Evolutionary conservation across 2,888 invertebrate genomes (phyloP).

Genomic region (Cephus sareptanus): DNA sequence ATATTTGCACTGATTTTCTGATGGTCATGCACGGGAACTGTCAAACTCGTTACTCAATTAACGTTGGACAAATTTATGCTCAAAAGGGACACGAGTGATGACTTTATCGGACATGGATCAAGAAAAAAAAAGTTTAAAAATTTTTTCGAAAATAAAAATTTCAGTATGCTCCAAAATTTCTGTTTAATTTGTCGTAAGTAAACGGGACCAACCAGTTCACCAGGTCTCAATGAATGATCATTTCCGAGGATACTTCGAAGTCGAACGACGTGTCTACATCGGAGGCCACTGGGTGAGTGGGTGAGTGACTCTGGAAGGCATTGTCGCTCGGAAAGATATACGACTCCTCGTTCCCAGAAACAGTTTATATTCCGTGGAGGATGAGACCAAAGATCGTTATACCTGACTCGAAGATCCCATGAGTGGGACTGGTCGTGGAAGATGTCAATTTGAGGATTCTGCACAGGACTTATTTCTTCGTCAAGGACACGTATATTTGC

Average conservation of each 20-base stretch:
- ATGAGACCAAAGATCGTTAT: slow-evolving; percentile 47
- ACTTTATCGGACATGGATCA: too few species aligned
- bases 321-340: slow-evolving; percentile 63
- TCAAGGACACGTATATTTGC: background rate
- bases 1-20: background rate
- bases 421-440: slow-evolving; percentile 1
- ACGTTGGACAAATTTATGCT: background rate
- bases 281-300: slow-evolving; percentile 52
- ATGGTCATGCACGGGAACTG: too few species aligned
- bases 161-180: background rate
- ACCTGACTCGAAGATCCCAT: slow-evolving; percentile 21
- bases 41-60: background rate
- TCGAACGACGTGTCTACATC: slow-evolving; percentile 5
- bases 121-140: too few species aligned
- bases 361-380: slow-evolving; percentile 60
- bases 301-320: slow-evolving; percentile 57
- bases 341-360: slow-evolving; percentile 62
- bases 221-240: background rate
- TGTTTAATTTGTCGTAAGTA: background rate
- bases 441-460: slow-evolving; percentile 45
- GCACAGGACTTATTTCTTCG: slow-evolving; percentile 15
- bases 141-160: background rate
- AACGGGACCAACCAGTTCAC: background rate
- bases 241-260: background rate
- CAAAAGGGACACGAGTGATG: too few species aligned